These are phyloP conservation scores for Tetramorium simillimum DNA, from an alignment of 1,140 invertebrate species.

Conservation along the genomic window DNA sequence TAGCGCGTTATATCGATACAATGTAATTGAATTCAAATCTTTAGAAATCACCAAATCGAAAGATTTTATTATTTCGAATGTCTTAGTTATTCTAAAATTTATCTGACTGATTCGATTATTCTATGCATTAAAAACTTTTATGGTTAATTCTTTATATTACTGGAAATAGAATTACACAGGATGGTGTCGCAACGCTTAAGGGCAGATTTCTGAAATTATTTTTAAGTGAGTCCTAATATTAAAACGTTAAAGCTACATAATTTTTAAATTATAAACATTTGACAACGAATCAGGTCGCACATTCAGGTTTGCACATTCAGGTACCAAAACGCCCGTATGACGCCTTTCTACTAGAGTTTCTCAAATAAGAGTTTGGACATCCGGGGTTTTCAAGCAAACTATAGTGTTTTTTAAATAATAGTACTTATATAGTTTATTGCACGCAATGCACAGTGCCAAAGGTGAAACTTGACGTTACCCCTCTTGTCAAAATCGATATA, in stretches of 20 bases:
- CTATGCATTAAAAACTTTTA: neutral
- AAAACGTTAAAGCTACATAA: neutral
- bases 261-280: neutral
- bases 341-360: neutral
- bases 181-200: neutral
- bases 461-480: too few relatives aligned
- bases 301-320: neutral
- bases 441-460: neutral
- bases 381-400: too few relatives aligned
- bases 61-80: neutral
- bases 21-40: neutral
- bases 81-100: neutral
- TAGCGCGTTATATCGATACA: neutral
- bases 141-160: constrained; percentile 16
- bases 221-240: neutral
- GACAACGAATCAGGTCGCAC: neutral
- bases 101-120: neutral
- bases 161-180: neutral
- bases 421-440: neutral
- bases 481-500: neutral
- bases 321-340: neutral
- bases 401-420: too few relatives aligned
- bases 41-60: neutral
- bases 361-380: neutral
- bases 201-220: neutral